Evolutionary conservation across 2,888 invertebrate genomes (phyloP), one percentile per base, ranked within the genome.

Genomic region (Trichopria drosophilae): DNA sequence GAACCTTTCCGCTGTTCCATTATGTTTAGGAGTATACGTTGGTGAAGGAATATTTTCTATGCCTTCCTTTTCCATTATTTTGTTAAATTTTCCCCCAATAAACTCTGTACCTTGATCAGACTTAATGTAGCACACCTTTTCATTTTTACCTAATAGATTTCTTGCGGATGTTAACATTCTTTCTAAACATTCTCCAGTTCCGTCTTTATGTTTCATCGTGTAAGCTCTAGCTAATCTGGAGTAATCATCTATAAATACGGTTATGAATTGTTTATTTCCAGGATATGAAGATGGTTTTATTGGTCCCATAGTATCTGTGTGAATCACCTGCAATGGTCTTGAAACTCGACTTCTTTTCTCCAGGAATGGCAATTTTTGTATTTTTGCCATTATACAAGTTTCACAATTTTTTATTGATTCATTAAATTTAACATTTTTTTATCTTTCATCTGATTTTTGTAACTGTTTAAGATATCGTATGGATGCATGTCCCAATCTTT

Each of bases 221-320:
- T 63, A 64, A 10, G 53, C 49, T 49, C 40, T 62, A 2, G 60
- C 61, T 34, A 53, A 49, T 16, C 60, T 58, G 4, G 60, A 63
- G 41, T 46, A 62, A 52, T 64, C 63, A 37, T 63, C 58, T 15
- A 50, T 34, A 42, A 61, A 53, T 29, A 48, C 53, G 12, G 40
- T 28, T 40, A 62, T 59, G 23, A 36, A 60, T 55, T 22, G 54
- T 10, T 53, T 44, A n/a, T 29, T 45, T 19, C 39, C 40, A 4
- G 62, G 58, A 41, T 37, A 53, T 10, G 60, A 58, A 18, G 15
- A 19, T 12, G 54, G 55, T n/a, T 40, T 51, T 5, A 62, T 57
- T 3, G 50, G 49, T 6, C 63, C 57, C 57, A 63, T 63, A 1
- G 52, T 47, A 47, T 62, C 62, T 10, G 56, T 43, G 47, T 63